phyloP scores from a whole-genome alignment of 2,797 vertebrate species.

The Centroberyx gerrardi region DNA sequence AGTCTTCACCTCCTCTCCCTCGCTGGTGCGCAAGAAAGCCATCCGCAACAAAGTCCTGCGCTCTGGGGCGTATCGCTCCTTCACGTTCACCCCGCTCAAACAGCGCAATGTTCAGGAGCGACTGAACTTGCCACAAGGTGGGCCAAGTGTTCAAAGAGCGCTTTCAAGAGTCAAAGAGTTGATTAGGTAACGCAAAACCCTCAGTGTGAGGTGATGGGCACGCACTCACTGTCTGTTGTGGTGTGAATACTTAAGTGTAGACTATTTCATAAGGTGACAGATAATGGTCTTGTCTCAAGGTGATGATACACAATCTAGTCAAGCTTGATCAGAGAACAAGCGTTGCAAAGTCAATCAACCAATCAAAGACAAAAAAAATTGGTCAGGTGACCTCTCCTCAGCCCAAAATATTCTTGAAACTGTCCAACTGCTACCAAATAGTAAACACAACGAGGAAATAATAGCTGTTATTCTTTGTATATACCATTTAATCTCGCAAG shows the following conservation, averaged over 20 bases:
- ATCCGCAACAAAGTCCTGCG: constrained; percentile 94
- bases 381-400: too few relatives aligned
- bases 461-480: too few relatives aligned
- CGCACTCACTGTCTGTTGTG: constrained; percentile 51
- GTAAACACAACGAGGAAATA: too few relatives aligned
- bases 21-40: constrained; percentile 93
- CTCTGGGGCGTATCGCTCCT: constrained; percentile 94
- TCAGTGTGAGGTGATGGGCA: constrained; percentile 51
- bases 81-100: constrained; percentile 88
- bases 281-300: constrained; percentile 3
- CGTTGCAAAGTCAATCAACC: too few relatives aligned
- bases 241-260: constrained; percentile 29
- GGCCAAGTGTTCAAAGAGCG: constrained; percentile 80
- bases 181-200: constrained; percentile 82
- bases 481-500: too few relatives aligned
- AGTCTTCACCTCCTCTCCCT: constrained; percentile 88
- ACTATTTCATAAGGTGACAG: not conserved
- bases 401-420: too few relatives aligned
- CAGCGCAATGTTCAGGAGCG: constrained; percentile 87
- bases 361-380: too few relatives aligned
- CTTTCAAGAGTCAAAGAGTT: constrained; percentile 82
- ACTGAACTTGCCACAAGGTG: constrained; percentile 82
- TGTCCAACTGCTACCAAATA: too few relatives aligned
- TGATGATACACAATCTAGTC: too few relatives aligned
- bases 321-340: too few relatives aligned